phyloP scores from a whole-genome alignment of 2,113 vertebrate species.

The Micronycteris hirsuta region DNA sequence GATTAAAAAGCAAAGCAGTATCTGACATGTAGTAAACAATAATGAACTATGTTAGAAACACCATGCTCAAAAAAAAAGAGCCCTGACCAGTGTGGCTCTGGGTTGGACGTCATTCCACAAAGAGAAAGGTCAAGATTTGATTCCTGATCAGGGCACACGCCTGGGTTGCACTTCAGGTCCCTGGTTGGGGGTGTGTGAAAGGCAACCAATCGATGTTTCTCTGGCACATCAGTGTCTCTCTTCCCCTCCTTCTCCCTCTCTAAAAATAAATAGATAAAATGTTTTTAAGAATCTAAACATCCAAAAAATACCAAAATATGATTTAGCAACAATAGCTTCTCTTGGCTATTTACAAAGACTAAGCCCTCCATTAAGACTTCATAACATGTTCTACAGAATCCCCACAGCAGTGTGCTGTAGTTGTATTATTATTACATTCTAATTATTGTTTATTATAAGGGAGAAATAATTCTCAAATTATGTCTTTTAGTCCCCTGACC shows the following conservation, averaged over 20 bases:
- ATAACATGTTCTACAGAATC: neutral
- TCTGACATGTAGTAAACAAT: neutral
- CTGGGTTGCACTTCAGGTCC: no score
- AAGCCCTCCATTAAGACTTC: neutral
- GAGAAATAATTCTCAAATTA: slow-evolving; percentile 4
- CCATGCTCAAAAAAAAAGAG: no score
- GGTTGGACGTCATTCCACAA: no score
- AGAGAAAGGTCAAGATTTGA: no score
- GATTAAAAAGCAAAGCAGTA: neutral
- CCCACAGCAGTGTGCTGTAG: neutral
- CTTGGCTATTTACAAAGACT: neutral
- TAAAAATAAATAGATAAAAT: no score
- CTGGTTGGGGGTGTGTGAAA: no score
- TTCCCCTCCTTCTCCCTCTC: no score
- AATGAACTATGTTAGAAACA: neutral
- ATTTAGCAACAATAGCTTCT: neutral
- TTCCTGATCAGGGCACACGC: no score
- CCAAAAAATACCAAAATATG: neutral
- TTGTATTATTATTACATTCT: neutral
- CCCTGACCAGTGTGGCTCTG: no score
- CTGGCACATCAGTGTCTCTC: no score
- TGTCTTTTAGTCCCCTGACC: neutral
- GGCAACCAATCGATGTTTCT: no score
- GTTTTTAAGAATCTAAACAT: neutral
- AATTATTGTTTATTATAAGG: neutral